Evolutionary conservation across 2,888 invertebrate genomes (phyloP).

Genomic region (Mimas tiliae): DNA sequence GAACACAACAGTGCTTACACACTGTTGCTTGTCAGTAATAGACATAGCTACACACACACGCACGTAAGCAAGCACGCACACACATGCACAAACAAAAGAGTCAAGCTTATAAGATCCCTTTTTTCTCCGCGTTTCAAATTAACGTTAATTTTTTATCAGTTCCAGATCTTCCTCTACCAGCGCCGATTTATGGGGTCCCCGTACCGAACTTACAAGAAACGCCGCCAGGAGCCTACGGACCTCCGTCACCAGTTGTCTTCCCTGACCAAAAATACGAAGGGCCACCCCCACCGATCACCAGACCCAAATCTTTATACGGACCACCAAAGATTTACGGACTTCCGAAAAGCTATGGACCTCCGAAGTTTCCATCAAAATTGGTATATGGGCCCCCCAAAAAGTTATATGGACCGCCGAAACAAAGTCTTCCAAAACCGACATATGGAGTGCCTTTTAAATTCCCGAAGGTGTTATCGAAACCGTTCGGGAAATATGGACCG

Average conservation of each 20-base stretch:
- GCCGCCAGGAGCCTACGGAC: conserved; percentile 76
- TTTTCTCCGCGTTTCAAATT: background rate
- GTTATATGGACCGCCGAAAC: conserved; percentile 61
- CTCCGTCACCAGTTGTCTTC: conserved; percentile 77
- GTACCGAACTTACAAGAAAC: conserved; percentile 60
- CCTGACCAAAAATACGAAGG: conserved; percentile 75
- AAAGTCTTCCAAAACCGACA: conserved; percentile 58
- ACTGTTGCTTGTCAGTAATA: no score
- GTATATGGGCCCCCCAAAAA: conserved; percentile 76
- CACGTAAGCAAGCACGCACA: no score
- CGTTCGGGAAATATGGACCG: conserved; percentile 49
- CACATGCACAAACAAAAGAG: no score
- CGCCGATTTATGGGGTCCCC: conserved; percentile 86
- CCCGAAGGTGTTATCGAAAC: conserved; percentile 34
- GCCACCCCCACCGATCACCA: conserved; percentile 77
- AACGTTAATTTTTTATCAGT: conserved; percentile 44
- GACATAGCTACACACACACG: no score
- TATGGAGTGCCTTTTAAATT: conserved; percentile 71
- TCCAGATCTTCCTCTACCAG: conserved; percentile 75
- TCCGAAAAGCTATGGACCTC: conserved; percentile 63
- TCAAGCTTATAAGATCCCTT: no score
- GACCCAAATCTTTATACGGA: conserved; percentile 73
- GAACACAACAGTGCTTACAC: no score
- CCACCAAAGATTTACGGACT: conserved; percentile 72
- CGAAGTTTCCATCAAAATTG: conserved; percentile 60